Base-by-base conservation (phyloP, 1,140 invertebrate genomes). In the Sarcophaga bullata region DNA sequence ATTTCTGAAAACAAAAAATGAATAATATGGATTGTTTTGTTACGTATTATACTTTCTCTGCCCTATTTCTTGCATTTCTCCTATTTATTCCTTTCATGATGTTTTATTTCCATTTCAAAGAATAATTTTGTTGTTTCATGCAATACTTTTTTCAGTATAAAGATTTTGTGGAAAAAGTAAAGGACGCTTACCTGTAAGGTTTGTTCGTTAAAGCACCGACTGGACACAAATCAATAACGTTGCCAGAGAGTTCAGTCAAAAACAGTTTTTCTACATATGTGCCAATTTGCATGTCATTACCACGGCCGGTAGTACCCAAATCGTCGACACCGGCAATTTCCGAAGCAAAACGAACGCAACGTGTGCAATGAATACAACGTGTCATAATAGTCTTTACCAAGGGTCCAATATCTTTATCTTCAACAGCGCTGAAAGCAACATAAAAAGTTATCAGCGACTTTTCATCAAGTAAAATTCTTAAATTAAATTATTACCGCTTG, bases 341-440 rank as follows among this genome's bases (percentile, higher is more conserved):
- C 68, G 97, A 98, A 4, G 96, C 97, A 91, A 98, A 98, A 83
- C 99, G 93, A 85, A 99, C 97, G 90, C 99, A 99, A 19, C 99
- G 93, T 0, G 99, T 99, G 90, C 99, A 99, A 90, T 99, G 99
- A 90, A 99, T 99, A 91, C 99, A 99, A 80, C 99, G 93, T 0
- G 98, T 99, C 99, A 99, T 99, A n/a, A 98, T 95, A 1, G 98
- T 99, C 91, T 99, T 99, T 3, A 99, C 95, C 50, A 99, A 91
- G 15, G 99, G 99, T 5, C 99, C 99, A 85, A 99, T 95, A 92
- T 99, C 97, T 91, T 99, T 99, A 90, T 99, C 98, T 91, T 99
- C 98, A 1, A 99, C 98, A 86, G 98, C 98, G 86, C 98, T 95
- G 85, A 81, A 87, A 86, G 50, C 85, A 11, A 82, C 80, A 81